These are phyloP conservation scores for Thera obeliscata DNA, from an alignment of 2,888 invertebrate genomes.

Conservation along the genomic window DNA sequence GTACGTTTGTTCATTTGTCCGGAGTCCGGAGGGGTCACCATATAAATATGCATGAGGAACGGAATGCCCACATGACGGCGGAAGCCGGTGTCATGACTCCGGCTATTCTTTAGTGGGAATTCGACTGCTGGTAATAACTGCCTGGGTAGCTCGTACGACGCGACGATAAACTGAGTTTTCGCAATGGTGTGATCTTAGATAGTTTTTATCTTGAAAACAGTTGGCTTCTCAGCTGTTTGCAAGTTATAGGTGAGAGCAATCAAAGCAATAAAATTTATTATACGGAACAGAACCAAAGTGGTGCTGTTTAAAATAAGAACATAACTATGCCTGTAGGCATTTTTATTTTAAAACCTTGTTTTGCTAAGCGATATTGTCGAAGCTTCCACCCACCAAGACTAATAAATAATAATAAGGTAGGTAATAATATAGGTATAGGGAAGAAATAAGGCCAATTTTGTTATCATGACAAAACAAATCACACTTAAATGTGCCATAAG, in stretches of 20 bases:
- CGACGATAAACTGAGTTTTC: background rate
- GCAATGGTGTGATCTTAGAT: background rate
- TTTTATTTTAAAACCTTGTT: no score
- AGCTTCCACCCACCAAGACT: no score
- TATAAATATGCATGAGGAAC: slow-evolving; percentile 65
- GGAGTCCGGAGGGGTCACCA: slow-evolving; percentile 48
- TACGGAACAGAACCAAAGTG: no score
- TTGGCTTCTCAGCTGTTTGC: background rate
- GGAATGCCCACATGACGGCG: slow-evolving; percentile 58
- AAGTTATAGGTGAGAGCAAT: background rate
- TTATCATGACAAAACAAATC: no score
- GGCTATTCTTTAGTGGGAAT: slow-evolving; percentile 41
- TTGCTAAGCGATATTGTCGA: no score
- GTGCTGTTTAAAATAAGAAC: no score
- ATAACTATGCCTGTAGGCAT: no score
- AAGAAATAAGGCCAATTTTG: no score
- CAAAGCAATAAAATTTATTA: background rate
- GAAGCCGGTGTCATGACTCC: slow-evolving; percentile 36
- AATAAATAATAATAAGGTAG: no score
- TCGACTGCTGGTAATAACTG: slow-evolving; percentile 23
- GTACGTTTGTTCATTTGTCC: slow-evolving; percentile 52
- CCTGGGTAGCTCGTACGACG: background rate
- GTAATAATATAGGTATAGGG: no score
- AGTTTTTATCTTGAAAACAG: background rate
- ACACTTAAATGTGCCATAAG: background rate